phyloP scores from a whole-genome alignment of 2,888 invertebrate genomes.

The Lepidocyrtoides sp. region DNA sequence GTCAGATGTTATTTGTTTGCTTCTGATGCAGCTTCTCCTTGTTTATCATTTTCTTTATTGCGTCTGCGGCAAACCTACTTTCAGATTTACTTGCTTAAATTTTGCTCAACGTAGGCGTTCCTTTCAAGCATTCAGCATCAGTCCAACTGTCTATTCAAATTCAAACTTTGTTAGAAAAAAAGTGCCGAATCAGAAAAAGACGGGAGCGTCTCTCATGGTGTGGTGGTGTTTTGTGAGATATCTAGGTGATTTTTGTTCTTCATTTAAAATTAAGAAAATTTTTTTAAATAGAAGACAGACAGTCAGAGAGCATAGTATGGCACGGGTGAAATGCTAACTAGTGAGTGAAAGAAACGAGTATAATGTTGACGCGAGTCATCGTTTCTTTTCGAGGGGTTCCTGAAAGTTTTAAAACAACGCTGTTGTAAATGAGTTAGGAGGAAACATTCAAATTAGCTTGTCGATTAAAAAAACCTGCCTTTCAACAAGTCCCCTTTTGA shows the following conservation, averaged over 20 bases:
- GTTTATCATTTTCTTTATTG: background rate
- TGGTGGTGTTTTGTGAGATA: background rate
- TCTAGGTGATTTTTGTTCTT: conserved; percentile 22
- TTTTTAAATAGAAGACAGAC: background rate
- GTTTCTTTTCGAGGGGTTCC: background rate
- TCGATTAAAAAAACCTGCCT: background rate
- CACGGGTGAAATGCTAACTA: background rate
- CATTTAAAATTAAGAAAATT: background rate
- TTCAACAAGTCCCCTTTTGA: background rate
- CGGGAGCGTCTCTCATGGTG: background rate
- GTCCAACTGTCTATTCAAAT: conserved; percentile 26
- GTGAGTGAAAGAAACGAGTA: background rate
- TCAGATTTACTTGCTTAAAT: background rate
- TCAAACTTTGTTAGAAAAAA: background rate
- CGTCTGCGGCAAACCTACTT: conserved; percentile 20
- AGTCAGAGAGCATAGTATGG: background rate
- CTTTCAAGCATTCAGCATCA: conserved; percentile 4
- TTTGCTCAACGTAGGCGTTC: conserved; percentile 23
- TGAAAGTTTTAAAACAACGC: background rate
- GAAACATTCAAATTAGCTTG: conserved; percentile 28
- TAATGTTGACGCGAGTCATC: background rate
- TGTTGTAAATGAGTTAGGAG: background rate
- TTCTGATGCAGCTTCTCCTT: background rate
- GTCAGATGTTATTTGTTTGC: conserved; percentile 17
- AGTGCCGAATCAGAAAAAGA: conserved; percentile 1